Base-by-base conservation (phyloP, 2,888 invertebrate species). In the Julus scanicus region DNA sequence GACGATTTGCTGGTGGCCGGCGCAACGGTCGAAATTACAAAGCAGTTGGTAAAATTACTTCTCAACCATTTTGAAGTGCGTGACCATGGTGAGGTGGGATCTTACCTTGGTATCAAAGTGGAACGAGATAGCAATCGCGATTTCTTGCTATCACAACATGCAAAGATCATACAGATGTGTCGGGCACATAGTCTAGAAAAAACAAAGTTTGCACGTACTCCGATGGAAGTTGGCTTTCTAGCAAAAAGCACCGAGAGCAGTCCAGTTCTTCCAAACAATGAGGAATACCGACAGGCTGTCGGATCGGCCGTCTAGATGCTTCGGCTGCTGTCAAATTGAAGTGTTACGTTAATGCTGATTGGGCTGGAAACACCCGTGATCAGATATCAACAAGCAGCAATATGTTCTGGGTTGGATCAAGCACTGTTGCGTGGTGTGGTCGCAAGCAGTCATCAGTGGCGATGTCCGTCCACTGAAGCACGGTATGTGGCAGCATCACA, bases 91-190 rank as follows among this genome's bases (percentile, higher is more conserved):
- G 44, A 86, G 5, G 86, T 44, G 5, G 48, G 8, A 15, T 44
- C 39, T 9, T 86, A 86, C 48, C 86, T 86, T 6, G 86, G 6
- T 48, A 86, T 86, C 39, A 86, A 86, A 15, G 40, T 86, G 39
- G 86, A 86, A 86, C 5, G 86, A 11, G 15, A 49, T 11, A 44
- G 13, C 2, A 48, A 86, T 86, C 49, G 86, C 11, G 39, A 39
- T n/a, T 86, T 86, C 86, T n/a, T 86, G 48, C 49, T 8, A n/a
- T 8, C 40, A 17, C 86, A 86, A n/a, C 13, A 49, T 4, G 17
- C 13, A 0, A 86, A 86, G 48, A 86, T 86, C 5, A 9, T 49
- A 13, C 15, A 86, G 15, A 49, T 86, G 17, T 48, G 39, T 15
- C 13, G 40, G 11, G n/a, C 0, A 11, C 86, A 86, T 48, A 37